A percentile compares a stretch with the other conserved stretches of the same genome.
Conservation (phyloP, 2,888 invertebrate species). For the Drosophila tanythrix region DNA sequence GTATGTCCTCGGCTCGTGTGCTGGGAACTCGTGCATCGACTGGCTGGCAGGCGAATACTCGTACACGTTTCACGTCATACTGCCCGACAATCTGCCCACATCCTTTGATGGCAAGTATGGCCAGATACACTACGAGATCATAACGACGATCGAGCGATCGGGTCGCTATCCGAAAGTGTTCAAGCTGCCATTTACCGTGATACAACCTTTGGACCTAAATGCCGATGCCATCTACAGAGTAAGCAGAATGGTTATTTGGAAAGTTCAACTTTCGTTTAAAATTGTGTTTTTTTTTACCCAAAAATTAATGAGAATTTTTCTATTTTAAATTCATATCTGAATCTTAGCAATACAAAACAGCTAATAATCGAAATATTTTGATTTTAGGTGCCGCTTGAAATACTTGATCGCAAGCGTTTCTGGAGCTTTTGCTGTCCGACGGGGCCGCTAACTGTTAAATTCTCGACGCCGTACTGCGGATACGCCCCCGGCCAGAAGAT, state of each 20-base stretch:
- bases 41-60: constrained; percentile 89
- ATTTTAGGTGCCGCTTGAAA: constrained; percentile 82
- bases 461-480: constrained; percentile 88
- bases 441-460: constrained; percentile 84
- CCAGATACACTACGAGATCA: constrained; percentile 91
- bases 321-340: neutral
- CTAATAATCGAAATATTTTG: neutral
- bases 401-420: constrained; percentile 83
- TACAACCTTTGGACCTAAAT: constrained; percentile 93
- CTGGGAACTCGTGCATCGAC: constrained; percentile 87
- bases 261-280: neutral
- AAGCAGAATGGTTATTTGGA: constrained; percentile 62
- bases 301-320: neutral
- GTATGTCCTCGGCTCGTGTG: constrained; percentile 83
- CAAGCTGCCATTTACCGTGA: constrained; percentile 92
- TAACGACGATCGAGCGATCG: constrained; percentile 91
- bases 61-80: constrained; percentile 91
- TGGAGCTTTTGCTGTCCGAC: constrained; percentile 85
- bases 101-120: constrained; percentile 92
- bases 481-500: constrained; percentile 92
- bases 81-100: constrained; percentile 88
- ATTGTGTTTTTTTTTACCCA: neutral
- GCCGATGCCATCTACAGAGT: constrained; percentile 89
- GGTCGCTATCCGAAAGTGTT: constrained; percentile 94
- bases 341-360: neutral